These are phyloP conservation scores for Pseudopodoces humilis DNA, from an alignment of 2,113 vertebrate genomes.

Conservation along the genomic window DNA sequence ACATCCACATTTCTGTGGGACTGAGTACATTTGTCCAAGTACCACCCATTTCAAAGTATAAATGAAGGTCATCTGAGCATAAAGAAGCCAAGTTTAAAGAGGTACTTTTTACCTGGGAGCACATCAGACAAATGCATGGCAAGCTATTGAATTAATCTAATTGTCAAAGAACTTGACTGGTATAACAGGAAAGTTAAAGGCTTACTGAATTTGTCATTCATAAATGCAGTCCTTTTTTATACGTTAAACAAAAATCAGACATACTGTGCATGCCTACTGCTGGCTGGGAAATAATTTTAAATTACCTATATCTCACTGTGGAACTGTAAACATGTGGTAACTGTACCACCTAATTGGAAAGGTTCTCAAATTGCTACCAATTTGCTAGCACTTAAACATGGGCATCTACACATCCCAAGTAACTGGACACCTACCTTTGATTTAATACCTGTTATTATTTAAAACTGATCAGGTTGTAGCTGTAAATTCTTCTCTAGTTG, in stretches of 20 bases:
- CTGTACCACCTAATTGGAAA: neutral
- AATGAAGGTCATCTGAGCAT: neutral
- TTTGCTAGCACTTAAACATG: neutral
- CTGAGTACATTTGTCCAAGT: neutral
- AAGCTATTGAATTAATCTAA: neutral
- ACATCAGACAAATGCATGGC: neutral
- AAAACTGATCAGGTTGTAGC: neutral
- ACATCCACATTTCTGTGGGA: neutral
- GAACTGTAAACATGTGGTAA: slow-evolving; percentile 9
- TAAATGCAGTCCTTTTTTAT: neutral
- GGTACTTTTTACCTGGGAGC: neutral
- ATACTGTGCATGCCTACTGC: neutral
- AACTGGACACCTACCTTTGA: neutral
- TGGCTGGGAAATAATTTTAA: neutral
- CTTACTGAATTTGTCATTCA: neutral
- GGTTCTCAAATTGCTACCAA: neutral
- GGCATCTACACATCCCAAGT: neutral
- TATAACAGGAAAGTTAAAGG: neutral
- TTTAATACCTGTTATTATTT: neutral
- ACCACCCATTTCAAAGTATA: neutral
- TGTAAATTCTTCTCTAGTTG: neutral
- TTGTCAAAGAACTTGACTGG: neutral
- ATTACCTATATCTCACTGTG: neutral
- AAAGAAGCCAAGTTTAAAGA: neutral
- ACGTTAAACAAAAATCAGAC: neutral